Percentiles rank a stretch among this genome's conserved stretches.
Conservation (phyloP, 2,797 vertebrate genomes). For the Hybognathus amarus region DNA sequence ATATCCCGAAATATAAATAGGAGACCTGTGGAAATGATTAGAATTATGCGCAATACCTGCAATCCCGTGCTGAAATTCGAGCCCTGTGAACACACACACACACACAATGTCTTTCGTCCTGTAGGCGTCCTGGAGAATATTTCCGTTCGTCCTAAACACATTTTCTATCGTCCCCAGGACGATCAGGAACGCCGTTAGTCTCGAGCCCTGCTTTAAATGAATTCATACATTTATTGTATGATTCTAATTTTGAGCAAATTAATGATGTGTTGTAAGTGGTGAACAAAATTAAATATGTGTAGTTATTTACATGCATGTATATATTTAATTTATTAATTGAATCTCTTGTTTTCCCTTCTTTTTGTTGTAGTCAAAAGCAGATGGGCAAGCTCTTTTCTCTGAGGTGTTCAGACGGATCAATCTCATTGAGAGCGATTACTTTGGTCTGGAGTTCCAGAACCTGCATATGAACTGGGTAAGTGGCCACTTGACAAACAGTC, state of each 20-base stretch:
- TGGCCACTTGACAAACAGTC: conserved; percentile 36
- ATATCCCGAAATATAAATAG: too few species aligned
- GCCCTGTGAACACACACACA: too few species aligned
- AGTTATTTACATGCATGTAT: too few species aligned
- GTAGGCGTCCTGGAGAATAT: too few species aligned
- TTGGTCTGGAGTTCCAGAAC: conserved; percentile 95
- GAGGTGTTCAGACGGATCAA: conserved; percentile 89
- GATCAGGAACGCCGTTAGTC: too few species aligned
- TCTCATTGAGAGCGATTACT: conserved; percentile 95
- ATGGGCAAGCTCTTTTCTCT: conserved; percentile 82
- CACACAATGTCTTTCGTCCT: too few species aligned
- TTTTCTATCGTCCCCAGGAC: too few species aligned
- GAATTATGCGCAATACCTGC: too few species aligned
- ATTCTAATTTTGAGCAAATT: not conserved
- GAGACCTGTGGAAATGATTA: too few species aligned
- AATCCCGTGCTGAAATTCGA: too few species aligned
- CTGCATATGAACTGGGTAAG: conserved; percentile 91
- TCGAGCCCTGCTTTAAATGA: too few species aligned
- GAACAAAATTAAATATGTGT: not conserved
- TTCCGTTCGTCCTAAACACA: too few species aligned
- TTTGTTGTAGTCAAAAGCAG: conserved; percentile 80
- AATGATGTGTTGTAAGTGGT: not conserved
- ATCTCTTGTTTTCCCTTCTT: conserved; percentile 28
- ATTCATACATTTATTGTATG: not conserved
- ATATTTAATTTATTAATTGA: not conserved